phyloP scores from a whole-genome alignment of 2,113 vertebrate genomes.

The Neolamprologus caudopunctatus region DNA sequence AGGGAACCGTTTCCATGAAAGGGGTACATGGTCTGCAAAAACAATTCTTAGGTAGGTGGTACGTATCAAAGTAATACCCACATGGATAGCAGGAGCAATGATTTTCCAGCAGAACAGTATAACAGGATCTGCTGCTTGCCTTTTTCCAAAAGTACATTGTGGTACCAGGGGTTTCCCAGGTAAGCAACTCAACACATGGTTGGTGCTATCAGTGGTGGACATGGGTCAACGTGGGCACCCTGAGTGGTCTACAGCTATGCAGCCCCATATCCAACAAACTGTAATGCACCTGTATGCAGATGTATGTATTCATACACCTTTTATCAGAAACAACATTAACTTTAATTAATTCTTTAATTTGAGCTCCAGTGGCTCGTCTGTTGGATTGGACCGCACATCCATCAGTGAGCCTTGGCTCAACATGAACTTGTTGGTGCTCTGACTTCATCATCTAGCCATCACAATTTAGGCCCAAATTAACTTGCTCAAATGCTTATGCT shows the following conservation, averaged over 20 bases:
- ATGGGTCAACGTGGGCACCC: background rate
- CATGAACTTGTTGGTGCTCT: background rate
- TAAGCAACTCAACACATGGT: background rate
- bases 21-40: background rate
- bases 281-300: rapidly evolving
- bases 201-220: background rate
- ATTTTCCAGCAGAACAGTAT: background rate
- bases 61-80: background rate
- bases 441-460: rapidly evolving
- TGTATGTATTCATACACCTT: background rate
- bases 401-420: background rate
- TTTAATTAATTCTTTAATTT: background rate
- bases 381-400: background rate
- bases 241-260: rapidly evolving
- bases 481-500: background rate
- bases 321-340: background rate
- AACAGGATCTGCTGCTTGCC: background rate
- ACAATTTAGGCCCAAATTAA: background rate
- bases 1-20: rapidly evolving
- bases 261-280: background rate
- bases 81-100: background rate
- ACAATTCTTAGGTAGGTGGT: background rate
- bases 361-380: background rate
- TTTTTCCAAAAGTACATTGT: background rate
- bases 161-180: background rate